Conservation (phyloP, 1,140 invertebrate species). For the Neotoxoptera formosana region DNA sequence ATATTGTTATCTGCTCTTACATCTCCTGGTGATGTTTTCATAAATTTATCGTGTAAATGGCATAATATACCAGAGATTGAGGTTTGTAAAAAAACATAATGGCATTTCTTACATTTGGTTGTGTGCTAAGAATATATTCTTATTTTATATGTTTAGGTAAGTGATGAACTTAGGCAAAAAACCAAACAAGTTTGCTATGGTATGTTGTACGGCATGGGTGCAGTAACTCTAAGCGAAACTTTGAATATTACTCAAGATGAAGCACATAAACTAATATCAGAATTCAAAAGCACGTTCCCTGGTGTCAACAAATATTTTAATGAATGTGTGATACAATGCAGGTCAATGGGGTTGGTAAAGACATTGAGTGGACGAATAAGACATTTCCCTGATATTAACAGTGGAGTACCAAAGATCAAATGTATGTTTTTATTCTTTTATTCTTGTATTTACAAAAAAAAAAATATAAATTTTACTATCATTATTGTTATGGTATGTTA, state of each 20-base stretch:
- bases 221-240: constrained; percentile 81
- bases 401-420: constrained; percentile 68
- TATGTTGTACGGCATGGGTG: constrained; percentile 97
- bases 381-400: constrained; percentile 80
- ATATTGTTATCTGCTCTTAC: constrained; percentile 71
- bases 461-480: neutral
- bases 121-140: constrained; percentile 22
- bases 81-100: constrained; percentile 64
- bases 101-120: neutral
- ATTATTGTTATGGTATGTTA: constrained; percentile 52
- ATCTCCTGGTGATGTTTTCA: constrained; percentile 82
- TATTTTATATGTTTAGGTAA: constrained; percentile 68
- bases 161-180: constrained; percentile 78
- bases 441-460: neutral
- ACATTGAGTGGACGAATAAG: constrained; percentile 83
- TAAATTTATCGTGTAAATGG: constrained; percentile 84
- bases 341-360: constrained; percentile 78
- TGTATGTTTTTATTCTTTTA: constrained; percentile 64
- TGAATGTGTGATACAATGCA: constrained; percentile 74
- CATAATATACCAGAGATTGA: constrained; percentile 71
- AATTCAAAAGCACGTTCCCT: constrained; percentile 85
- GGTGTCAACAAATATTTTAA: constrained; percentile 72
- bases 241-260: constrained; percentile 82
- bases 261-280: constrained; percentile 79
- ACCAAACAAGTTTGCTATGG: constrained; percentile 96